Base-by-base conservation (phyloP, 2,113 vertebrate genomes). In the Petaurus breviceps region DNA sequence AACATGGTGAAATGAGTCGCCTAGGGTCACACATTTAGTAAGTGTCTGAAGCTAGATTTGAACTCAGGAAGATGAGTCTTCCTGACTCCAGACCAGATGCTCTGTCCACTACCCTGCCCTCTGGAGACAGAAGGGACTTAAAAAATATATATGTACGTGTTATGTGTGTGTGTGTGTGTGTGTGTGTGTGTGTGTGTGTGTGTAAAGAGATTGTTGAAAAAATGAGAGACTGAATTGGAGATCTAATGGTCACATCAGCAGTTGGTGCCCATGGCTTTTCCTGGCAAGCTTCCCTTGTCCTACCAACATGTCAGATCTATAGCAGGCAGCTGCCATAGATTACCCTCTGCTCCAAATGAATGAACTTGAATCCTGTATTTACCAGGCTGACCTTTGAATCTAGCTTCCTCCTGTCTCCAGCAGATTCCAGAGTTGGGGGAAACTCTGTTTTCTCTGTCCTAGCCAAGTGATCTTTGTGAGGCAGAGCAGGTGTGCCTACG, bases 341-440 rank as follows among this genome's bases (percentile, higher is more conserved):
- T 77, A 77, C 37, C 61, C 61, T 77, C 61, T 19, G 12, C 61
- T 84, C 89, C 90, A 23, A 90, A 84, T 46, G 2, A 6, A 52
- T 0, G 7, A 52, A 8, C 25, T 2, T 0, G 46, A 2, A 8
- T 28, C 8, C 90, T 0, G 0, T 3, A 28, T n/a, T 57, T 31
- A 46, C 0, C 2, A 0, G 1, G 91, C 57, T 5, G 8, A 89
- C 31, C 53, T 51, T 26, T 8, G 49, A 49, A 9, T 5, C 22
- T 12, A 84, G 4, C 47, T 25, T 2, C 12, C 24, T 1, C 28
- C 16, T 25, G 6, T 0, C 22, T 23, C 46, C 43, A 24, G 14
- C 11, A n/a, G 54, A n/a, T 31, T 54, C 46, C 0, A 31, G 89
- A 52, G 46, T 31, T 4, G 1, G 26, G 2, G 47, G 8, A 19